Base-by-base conservation (phyloP, 2,797 vertebrate genomes). In the Alfaro cultratus region DNA sequence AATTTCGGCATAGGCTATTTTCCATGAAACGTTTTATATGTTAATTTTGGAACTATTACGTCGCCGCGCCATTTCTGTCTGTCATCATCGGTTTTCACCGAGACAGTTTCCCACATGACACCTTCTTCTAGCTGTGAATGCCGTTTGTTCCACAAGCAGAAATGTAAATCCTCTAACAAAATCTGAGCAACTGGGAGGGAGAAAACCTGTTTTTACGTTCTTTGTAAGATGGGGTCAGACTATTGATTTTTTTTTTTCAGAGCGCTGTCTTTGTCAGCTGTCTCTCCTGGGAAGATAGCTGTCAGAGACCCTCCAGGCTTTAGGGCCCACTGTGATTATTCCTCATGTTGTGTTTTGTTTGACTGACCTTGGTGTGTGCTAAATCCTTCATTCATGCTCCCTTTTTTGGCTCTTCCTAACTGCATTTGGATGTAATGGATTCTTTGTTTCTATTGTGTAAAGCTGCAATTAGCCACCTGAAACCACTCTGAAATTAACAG, bases 381-480 rank as follows among this genome's bases (percentile, higher is more conserved):
- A 91, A 71, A 75, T 83, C 81, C 86, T 95, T 90, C 86, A 94
- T 85, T 91, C 93, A 34, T 81, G 3, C 68, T 80, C 85, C 94
- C 36, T 93, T 21, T 95, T 8, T 88, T 84, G 80, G 60, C 85
- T 80, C 70, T 45, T 36, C 41, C 78, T 49, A 60, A 72, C 80
- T 82, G 77, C 78, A 80, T 74, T 86, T 84, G 76, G 76, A 73
- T 85, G 80, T 84, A 88, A 88, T 87, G 78, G 83, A 57, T 87
- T 80, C 86, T 91, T 92, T 88, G 78, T 92, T 86, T 83, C 83
- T 78, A 82, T 90, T 87, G 76, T 89, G 55, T 88, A 70, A 31
- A 87, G 86, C 83, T 85, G 83, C 83, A 92, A 91, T 94, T 88
- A 93, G 86, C 68, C 87, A 90, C 89, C 87, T 91, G 90, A 93